Base-by-base conservation (phyloP, 2,113 vertebrate genomes). In the Reinhardtius hippoglossoides region DNA sequence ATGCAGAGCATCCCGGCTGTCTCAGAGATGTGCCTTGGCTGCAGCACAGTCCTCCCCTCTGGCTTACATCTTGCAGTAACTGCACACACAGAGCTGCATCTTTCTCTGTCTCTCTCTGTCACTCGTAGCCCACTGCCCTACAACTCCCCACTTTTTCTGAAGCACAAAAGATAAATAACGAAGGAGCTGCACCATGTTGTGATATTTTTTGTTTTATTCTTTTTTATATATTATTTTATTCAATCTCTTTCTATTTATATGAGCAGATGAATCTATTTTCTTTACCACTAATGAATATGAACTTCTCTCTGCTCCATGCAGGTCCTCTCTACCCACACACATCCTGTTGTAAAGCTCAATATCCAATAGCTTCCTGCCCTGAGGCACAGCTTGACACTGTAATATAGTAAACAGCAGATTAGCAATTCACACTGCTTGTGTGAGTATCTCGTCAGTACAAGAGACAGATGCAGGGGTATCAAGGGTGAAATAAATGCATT, bases 281-380 rank as follows among this genome's bases (percentile, higher is more conserved):
- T 18, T 4, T 2, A 63, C 68, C 35, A 54, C 71, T n/a, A 18
- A 46, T 78, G 65, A 76, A 68, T 74, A 80, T 76, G 70, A 35
- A 20, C 67, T 46, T 76, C 60, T 65, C 67, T 69, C 63, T 70
- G 58, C 50, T 69, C 40, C 7, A 21, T 65, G 80, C 82, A 61
- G 55, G 65, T 67, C 63, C 56, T 60, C n/a, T 78, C 87, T 76
- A 42, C 83, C 83, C 78, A 89, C 87, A 74, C 83, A 78, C 21
- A 68, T 71, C 80, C 77, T 63, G 75, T 23, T 79, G 26, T 26
- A 74, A 44, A 79, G 74, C 74, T 69, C 56, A n/a, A 20, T 56
- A 56, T 87, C 69, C 69, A 67, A 48, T 37, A 61, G 71, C 81
- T 88, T 82, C 83, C 85, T 82, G 67, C 71, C 83, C 40, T 1